These are phyloP conservation scores for Acleris holmiana DNA, from an alignment of 2,888 invertebrate species.

Conservation along the genomic window DNA sequence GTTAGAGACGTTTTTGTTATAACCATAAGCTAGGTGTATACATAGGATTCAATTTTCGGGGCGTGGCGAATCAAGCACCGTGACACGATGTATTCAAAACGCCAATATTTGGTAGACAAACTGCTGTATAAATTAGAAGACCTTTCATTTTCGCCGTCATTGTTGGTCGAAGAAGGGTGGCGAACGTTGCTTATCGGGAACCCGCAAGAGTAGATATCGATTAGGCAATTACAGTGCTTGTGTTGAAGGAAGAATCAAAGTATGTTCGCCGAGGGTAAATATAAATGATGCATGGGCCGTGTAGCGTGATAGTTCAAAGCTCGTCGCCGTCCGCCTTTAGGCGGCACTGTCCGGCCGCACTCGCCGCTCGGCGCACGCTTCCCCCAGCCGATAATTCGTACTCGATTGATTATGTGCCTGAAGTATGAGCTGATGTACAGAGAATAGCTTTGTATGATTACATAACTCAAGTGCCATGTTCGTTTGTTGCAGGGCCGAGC, in stretches of 20 bases:
- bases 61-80: conserved; percentile 83
- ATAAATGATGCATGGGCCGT: conserved; percentile 83
- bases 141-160: conserved; percentile 69
- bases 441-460: not conserved
- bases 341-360: conserved; percentile 53
- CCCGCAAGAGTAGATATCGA: conserved; percentile 64
- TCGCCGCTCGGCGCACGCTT: conserved; percentile 41
- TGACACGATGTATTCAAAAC: conserved; percentile 83
- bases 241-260: conserved; percentile 79
- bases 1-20: conserved; percentile 60
- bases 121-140: conserved; percentile 76
- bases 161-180: conserved; percentile 62
- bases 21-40: conserved; percentile 72
- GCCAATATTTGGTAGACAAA: conserved; percentile 77
- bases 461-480: conserved; percentile 47
- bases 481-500: conserved; percentile 82
- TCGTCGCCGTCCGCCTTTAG: conserved; percentile 51
- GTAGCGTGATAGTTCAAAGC: conserved; percentile 86
- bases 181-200: conserved; percentile 55
- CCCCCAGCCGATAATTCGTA: not conserved
- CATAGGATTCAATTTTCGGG: conserved; percentile 82
- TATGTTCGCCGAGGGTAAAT: conserved; percentile 84
- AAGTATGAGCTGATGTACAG: not conserved
- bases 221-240: conserved; percentile 69
- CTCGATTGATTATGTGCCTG: not conserved